Percentiles rank a stretch among this genome's conserved stretches.
These are phyloP conservation scores for Gavialis gangeticus DNA, from an alignment of 2,113 vertebrate species.

Conservation along the genomic window DNA sequence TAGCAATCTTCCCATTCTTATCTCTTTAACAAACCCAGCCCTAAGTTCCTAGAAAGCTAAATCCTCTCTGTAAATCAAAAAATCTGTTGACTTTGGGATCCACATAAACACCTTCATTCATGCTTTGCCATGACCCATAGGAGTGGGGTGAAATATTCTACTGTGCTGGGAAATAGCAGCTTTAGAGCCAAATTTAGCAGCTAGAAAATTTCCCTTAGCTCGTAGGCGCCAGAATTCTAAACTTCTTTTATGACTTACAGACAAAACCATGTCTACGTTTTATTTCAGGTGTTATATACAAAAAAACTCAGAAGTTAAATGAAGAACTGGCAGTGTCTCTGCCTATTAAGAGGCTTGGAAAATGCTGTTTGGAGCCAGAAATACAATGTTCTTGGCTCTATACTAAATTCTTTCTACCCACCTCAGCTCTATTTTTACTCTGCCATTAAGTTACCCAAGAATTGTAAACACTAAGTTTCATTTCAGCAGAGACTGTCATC, in stretches of 20 bases:
- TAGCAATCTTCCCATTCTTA: not conserved
- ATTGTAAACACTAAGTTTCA: constrained; percentile 25
- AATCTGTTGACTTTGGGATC: constrained; percentile 51
- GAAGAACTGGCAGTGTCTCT: constrained; percentile 18
- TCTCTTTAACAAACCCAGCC: not conserved
- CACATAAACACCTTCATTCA: constrained; percentile 62
- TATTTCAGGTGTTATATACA: constrained; percentile 43
- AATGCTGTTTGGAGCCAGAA: constrained; percentile 51
- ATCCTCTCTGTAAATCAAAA: constrained; percentile 42
- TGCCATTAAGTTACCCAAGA: constrained; percentile 22
- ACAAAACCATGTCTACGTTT: constrained; percentile 41
- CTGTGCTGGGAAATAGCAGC: constrained; percentile 70
- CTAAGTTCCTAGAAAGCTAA: constrained; percentile 50
- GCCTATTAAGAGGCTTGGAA: constrained; percentile 35
- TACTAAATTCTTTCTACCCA: not conserved
- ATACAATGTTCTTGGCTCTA: constrained; percentile 30
- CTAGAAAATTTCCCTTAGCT: constrained; percentile 66
- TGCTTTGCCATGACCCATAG: constrained; percentile 54
- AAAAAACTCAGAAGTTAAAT: constrained; percentile 40
- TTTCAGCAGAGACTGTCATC: constrained; percentile 30
- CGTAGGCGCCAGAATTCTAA: constrained; percentile 45
- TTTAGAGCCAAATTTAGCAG: constrained; percentile 64
- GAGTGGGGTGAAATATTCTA: constrained; percentile 47
- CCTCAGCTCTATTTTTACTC: constrained; percentile 41
- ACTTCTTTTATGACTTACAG: constrained; percentile 33